These are phyloP conservation scores for Syncerus caffer DNA, from an alignment of 2,797 vertebrate species.

Conservation along the genomic window DNA sequence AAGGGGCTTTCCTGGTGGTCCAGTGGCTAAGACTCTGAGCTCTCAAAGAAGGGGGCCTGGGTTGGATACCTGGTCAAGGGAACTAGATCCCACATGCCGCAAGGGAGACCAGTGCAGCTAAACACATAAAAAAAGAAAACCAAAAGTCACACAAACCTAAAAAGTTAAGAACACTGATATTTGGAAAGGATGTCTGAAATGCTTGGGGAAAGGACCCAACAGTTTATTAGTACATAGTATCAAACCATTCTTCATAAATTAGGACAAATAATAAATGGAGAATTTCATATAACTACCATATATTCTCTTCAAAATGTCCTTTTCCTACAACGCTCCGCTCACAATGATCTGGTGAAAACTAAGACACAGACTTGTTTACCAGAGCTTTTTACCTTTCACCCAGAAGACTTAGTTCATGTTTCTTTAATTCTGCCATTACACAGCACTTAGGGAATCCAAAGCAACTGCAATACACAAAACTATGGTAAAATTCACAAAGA, in stretches of 20 bases:
- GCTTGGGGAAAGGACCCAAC: background rate
- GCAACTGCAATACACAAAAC: background rate
- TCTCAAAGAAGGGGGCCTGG: background rate
- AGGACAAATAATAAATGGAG: background rate
- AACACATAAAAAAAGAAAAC: background rate
- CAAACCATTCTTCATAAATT: constrained; percentile 2
- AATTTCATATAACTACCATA: background rate
- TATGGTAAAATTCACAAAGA: background rate
- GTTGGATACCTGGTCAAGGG: background rate
- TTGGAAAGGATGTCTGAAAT: background rate
- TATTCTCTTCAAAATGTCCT: constrained; percentile 5
- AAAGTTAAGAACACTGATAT: background rate
- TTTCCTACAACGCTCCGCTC: background rate
- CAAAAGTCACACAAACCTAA: background rate
- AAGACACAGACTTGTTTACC: background rate
- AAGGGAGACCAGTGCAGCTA: background rate
- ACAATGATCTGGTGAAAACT: background rate
- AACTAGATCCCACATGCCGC: background rate
- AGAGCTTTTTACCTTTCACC: constrained; percentile 45
- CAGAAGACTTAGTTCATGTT: background rate
- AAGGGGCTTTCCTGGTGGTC: background rate
- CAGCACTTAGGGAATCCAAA: constrained; percentile 9
- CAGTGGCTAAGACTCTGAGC: background rate
- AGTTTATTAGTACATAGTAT: background rate
- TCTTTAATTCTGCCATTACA: background rate